Base-by-base conservation (phyloP, 2,113 vertebrate genomes). In the Vulpes lagopus region DNA sequence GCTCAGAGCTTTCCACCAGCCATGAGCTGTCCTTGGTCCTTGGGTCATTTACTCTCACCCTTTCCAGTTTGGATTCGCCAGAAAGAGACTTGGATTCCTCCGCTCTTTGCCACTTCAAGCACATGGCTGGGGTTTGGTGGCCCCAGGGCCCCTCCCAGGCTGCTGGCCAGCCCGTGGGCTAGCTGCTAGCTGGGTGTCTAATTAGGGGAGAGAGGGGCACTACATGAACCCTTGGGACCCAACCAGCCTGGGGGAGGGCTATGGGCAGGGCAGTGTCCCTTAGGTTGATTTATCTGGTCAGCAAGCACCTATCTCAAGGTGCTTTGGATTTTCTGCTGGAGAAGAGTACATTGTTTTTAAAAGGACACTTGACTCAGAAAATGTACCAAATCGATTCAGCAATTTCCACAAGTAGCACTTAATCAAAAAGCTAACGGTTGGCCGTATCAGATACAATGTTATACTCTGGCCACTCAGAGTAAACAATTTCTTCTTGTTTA, bases 291-390 rank as follows among this genome's bases (percentile, higher is more conserved):
- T 43, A 71, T 23, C 27, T 53, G 14, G 51, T 89, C 27, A 84
- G 62, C 53, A 49, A 67, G 27, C 71, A 30, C 64, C 57, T 57
- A 64, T 60, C 55, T 79, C n/a, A 86, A 57, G 80, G 23, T 2
- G 17, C 69, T 78, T 74, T 76, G 79, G 11, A 16, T 82, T 94
- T 94, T 87, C 55, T 62, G n/a, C 53, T 35, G 67, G 82, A 93
- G 87, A 87, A 81, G 35, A 9, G 12, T 16, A 80, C 43, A 62
- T 12, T 80, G 15, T 91, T 91, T 94, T 78, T 79, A 51, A 81
- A 95, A 93, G 62, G 73, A 85, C 71, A 74, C 30, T 80, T 59
- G 51, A 43, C 95, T 95, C 73, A 76, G 73, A 95, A 96, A 76
- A 67, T 8, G 4, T 73, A 51, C 51, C 20, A 23, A 57, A 43